phyloP scores from a whole-genome alignment of 2,888 invertebrate genomes.

The Cordilura impudica region DNA sequence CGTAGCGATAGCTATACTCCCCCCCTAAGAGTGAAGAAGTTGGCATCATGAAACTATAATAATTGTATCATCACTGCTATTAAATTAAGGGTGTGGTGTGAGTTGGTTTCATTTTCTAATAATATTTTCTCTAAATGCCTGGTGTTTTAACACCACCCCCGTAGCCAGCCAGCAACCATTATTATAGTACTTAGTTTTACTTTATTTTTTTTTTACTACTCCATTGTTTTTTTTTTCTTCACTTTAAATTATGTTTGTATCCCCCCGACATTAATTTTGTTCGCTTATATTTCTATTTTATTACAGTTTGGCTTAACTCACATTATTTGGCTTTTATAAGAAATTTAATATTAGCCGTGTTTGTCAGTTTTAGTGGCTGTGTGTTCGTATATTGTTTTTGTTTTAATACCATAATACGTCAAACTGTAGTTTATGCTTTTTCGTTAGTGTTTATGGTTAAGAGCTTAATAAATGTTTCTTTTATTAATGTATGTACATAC shows the following conservation, averaged over 20 bases:
- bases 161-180: conserved; percentile 48
- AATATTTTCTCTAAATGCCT: neutral
- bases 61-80: conserved; percentile 35
- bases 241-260: conserved; percentile 23
- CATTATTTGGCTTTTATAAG: conserved; percentile 35
- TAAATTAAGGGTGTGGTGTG: conserved; percentile 42
- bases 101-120: neutral
- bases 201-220: conserved; percentile 3
- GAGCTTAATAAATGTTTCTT: conserved; percentile 9
- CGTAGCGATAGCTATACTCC: neutral
- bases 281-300: conserved; percentile 9
- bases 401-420: neutral
- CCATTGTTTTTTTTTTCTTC: neutral
- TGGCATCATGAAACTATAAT: conserved; percentile 7
- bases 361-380: neutral
- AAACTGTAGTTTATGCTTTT: conserved; percentile 10
- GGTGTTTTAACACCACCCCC: conserved; percentile 4
- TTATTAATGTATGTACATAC: too few relatives aligned
- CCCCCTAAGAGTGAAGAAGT: neutral
- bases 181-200: conserved; percentile 43
- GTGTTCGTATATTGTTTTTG: neutral
- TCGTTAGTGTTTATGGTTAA: conserved; percentile 20
- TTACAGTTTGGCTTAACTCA: conserved; percentile 34
- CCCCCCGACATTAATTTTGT: conserved; percentile 1
- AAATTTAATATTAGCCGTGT: conserved; percentile 28